Percentiles rank a stretch among this genome's conserved stretches.
Evolutionary conservation across 2,113 vertebrate species (phyloP).

Genomic region (Pituophis catenifer): DNA sequence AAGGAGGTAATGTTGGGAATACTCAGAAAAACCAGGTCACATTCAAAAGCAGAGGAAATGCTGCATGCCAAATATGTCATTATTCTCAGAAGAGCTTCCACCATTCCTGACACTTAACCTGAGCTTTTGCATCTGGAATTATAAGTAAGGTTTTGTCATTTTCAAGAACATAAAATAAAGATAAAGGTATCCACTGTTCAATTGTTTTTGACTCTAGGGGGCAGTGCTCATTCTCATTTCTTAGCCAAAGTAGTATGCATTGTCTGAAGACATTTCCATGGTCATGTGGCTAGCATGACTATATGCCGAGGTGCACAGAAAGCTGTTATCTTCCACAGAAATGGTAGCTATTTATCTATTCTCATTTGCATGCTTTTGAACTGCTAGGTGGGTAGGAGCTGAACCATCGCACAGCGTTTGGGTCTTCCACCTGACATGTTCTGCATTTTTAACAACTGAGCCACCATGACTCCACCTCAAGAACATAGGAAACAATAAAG

Average conservation of each 20-base stretch:
- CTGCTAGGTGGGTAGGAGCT: not conserved
- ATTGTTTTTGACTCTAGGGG: not conserved
- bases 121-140: not conserved
- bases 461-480: not conserved
- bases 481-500: not conserved
- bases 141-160: not conserved
- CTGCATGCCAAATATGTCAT: not conserved
- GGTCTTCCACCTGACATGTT: not conserved
- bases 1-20: not conserved
- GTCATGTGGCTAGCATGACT: not conserved
- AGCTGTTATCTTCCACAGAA: not conserved
- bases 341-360: not conserved
- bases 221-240: not conserved
- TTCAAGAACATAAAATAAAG: not conserved
- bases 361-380: not conserved
- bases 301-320: not conserved
- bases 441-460: not conserved
- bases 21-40: not conserved
- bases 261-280: not conserved
- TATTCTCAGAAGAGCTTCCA: not conserved
- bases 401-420: not conserved
- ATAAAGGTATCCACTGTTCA: not conserved
- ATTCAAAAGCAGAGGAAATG: not conserved
- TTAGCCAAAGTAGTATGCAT: not conserved
- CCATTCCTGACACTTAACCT: not conserved